Conservation (phyloP, 2,113 vertebrate genomes). For the Cyprinodon brontotheroides region DNA sequence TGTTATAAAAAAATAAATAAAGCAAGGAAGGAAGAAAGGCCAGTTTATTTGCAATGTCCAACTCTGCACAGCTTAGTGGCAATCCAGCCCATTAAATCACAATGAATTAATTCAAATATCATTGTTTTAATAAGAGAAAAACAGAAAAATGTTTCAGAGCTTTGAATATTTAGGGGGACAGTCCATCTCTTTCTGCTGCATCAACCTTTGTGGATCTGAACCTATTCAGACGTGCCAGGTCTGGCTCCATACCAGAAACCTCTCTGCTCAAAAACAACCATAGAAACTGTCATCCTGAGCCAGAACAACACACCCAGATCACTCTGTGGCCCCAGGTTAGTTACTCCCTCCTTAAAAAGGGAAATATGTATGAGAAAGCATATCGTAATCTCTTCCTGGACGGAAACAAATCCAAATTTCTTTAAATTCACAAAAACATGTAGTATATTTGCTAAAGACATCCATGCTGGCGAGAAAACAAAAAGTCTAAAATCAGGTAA, state of each 20-base stretch:
- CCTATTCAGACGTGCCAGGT: conserved; percentile 57
- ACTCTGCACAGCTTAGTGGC: too few relatives aligned
- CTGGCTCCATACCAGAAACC: conserved; percentile 46
- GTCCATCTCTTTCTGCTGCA: conserved; percentile 54
- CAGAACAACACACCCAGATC: conserved; percentile 15
- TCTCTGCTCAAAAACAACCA: conserved; percentile 34
- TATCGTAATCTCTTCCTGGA: neutral
- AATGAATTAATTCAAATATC: neutral
- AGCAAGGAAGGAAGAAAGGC: too few relatives aligned
- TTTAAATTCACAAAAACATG: neutral
- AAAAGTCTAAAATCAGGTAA: neutral
- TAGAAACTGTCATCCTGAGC: neutral
- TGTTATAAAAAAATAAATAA: too few relatives aligned
- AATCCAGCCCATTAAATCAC: too few relatives aligned
- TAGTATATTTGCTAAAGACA: neutral
- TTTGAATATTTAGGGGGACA: neutral
- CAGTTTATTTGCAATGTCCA: too few relatives aligned
- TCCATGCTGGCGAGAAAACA: neutral
- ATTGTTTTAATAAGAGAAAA: neutral
- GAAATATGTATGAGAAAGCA: neutral
- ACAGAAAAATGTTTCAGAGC: neutral
- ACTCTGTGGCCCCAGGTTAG: neutral
- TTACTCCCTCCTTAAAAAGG: neutral
- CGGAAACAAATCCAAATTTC: neutral
- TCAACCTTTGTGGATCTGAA: conserved; percentile 43